Evolutionary conservation across 64 coral and sea anemone species (phyloP).

Genomic region (Porites lutea): DNA sequence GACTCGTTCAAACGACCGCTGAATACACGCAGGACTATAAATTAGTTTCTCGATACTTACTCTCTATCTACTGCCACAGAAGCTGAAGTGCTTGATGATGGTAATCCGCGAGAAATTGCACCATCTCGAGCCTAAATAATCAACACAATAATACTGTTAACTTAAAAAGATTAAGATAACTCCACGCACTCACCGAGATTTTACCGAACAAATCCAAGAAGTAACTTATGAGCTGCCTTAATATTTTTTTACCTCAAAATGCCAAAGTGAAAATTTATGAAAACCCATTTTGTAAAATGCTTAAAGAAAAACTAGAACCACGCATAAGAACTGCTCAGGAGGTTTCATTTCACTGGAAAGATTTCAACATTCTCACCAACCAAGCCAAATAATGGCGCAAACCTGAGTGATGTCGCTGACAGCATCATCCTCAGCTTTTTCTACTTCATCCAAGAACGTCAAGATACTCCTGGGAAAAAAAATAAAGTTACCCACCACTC

Average conservation of each 20-base stretch:
- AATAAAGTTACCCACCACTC: background rate
- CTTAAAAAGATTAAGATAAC: no score
- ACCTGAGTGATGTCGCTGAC: constrained; percentile 88
- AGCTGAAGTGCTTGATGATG: constrained; percentile 80
- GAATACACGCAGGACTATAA: background rate
- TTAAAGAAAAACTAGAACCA: no score
- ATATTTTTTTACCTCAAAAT: no score
- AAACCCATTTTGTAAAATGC: no score
- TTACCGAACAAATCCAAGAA: no score
- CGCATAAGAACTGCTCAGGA: no score
- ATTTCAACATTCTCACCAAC: no score
- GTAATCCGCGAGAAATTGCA: constrained; percentile 72
- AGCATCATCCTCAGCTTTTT: constrained; percentile 94
- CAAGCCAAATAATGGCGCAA: background rate
- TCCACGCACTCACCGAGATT: background rate
- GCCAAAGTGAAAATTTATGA: no score
- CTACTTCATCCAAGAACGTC: constrained; percentile 96
- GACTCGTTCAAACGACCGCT: no score
- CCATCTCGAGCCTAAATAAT: constrained; percentile 69
- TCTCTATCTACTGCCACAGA: constrained; percentile 74
- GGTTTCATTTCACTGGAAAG: no score
- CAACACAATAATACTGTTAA: background rate
- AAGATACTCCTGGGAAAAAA: constrained; percentile 85
- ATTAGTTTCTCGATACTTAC: constrained; percentile 45
- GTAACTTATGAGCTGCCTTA: no score